A percentile compares a stretch with the other conserved stretches of the same genome.
Evolutionary conservation across 2,113 vertebrate genomes (phyloP).

Genomic region (Aegypius monachus): DNA sequence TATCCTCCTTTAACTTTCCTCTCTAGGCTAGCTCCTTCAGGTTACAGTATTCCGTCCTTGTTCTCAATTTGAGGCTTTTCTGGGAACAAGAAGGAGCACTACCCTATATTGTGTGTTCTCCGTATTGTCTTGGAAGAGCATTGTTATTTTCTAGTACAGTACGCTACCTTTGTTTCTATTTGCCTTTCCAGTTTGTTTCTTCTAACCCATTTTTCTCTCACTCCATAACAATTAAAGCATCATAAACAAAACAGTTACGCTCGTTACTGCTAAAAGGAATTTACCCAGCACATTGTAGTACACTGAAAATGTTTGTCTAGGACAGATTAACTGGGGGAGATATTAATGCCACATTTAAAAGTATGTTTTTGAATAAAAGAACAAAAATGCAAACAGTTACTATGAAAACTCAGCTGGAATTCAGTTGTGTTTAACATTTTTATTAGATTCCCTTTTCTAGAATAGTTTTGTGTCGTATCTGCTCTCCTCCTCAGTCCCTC

Average conservation of each 20-base stretch:
- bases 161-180: background rate
- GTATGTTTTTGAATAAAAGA: background rate
- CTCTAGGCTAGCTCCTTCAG: background rate
- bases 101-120: background rate
- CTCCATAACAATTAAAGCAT: background rate
- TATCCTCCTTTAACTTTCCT: background rate
- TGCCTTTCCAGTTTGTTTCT: background rate
- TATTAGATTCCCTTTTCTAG: background rate
- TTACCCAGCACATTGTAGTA: background rate
- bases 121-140: background rate
- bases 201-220: background rate
- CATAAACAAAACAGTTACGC: background rate
- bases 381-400: background rate
- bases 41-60: background rate
- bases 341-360: background rate
- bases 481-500: background rate
- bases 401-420: background rate
- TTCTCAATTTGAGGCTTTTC: background rate
- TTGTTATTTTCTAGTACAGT: background rate
- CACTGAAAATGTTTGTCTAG: background rate
- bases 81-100: background rate
- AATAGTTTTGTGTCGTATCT: background rate
- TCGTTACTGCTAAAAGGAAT: background rate
- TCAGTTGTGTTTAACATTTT: background rate
- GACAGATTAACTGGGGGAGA: background rate